A percentile compares a stretch with the other conserved stretches of the same genome.
phyloP scores from a whole-genome alignment of 2,113 vertebrate species.

The Origma solitaria region DNA sequence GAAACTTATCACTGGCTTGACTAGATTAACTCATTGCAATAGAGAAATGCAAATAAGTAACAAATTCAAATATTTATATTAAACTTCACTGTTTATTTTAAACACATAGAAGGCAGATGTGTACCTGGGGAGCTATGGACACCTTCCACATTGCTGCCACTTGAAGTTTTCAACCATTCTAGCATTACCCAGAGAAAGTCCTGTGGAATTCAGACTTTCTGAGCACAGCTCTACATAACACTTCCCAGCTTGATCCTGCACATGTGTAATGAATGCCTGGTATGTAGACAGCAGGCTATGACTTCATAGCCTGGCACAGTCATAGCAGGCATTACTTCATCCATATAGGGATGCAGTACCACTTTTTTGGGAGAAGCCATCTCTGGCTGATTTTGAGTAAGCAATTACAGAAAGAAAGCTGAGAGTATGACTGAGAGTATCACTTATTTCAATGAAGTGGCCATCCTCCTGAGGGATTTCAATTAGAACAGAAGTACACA shows the following conservation, averaged over 20 bases:
- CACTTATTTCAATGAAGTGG: background rate
- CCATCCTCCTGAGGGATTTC: background rate
- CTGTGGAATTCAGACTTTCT: background rate
- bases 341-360: background rate
- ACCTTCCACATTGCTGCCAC: background rate
- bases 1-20: background rate
- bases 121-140: background rate
- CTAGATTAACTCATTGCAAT: background rate
- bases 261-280: background rate
- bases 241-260: background rate
- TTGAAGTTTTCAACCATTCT: background rate
- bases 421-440: background rate
- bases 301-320: background rate
- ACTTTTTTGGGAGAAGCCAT: background rate
- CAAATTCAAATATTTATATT: background rate
- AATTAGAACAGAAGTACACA: background rate
- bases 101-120: background rate
- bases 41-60: background rate
- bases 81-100: background rate
- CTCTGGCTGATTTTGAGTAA: background rate
- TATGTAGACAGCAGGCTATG: background rate
- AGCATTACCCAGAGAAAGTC: background rate
- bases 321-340: background rate
- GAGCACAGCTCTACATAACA: background rate
- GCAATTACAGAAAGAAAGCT: background rate